Percentiles rank a stretch among this genome's conserved stretches.
Evolutionary conservation across 2,888 invertebrate species (phyloP).

Genomic region (Tachina grossa): DNA sequence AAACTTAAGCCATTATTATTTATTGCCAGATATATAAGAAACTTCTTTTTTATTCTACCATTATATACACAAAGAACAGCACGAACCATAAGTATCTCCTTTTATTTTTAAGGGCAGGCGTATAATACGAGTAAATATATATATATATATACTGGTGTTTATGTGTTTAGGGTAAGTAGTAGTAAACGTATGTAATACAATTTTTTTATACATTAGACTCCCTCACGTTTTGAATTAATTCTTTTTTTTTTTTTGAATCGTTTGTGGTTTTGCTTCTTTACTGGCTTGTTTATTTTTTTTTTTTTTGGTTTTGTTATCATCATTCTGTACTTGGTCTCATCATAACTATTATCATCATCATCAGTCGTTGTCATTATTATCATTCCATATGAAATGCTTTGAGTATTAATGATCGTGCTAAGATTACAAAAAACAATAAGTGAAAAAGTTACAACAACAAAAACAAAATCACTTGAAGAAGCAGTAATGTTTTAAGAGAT

Average conservation of each 20-base stretch:
- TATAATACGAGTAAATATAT: background rate
- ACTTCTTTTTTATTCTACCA: no score
- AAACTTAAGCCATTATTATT: no score
- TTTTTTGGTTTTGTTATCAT: slow-evolving; percentile 14
- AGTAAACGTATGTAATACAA: slow-evolving; percentile 6
- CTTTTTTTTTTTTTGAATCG: slow-evolving; percentile 35
- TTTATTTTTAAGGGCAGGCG: background rate
- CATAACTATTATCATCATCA: slow-evolving; percentile 20
- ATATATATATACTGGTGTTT: background rate
- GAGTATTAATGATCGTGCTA: background rate
- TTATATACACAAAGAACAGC: no score
- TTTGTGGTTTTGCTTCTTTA: slow-evolving; percentile 34
- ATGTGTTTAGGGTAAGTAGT: slow-evolving; percentile 23
- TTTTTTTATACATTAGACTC: slow-evolving; percentile 62
- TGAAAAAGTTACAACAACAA: slow-evolving; percentile 26
- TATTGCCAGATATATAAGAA: no score
- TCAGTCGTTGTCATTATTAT: slow-evolving; percentile 10
- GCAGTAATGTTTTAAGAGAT: slow-evolving; percentile 52
- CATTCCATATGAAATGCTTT: slow-evolving; percentile 37
- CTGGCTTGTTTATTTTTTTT: slow-evolving; percentile 2
- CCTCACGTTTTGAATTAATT: slow-evolving; percentile 64
- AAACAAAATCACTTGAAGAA: slow-evolving; percentile 16
- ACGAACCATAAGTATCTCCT: background rate
- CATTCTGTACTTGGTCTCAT: slow-evolving; percentile 42
- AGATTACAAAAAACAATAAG: slow-evolving; percentile 15